Base-by-base conservation (phyloP, 1,140 invertebrate genomes). In the Goniozus legneri region DNA sequence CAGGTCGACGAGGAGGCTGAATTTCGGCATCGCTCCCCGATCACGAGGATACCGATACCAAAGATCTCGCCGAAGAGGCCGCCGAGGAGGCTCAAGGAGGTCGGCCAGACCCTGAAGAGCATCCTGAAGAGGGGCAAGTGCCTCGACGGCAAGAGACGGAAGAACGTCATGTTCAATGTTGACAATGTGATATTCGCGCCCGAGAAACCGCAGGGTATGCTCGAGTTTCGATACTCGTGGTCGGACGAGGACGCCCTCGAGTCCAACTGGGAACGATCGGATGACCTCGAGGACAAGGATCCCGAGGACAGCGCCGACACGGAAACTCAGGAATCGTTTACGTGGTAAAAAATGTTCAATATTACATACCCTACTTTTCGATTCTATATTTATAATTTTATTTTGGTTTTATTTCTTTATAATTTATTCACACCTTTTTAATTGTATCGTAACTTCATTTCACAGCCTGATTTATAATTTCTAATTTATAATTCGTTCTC, bases 121-220 rank as follows among this genome's bases (percentile, higher is more conserved):
- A 82, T 80, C 14, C 61, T 79, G 16, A 82, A 80, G 52, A 69
- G 78, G 22, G 68, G 75, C 1, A 67, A 70, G 8, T 34, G 54
- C 54, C 24, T 55, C 62, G 75, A 77, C 13, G 46, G 47, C 6
- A 77, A 74, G 15, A 66, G 66, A 18, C 70, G 66, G 19, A 71
- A 75, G 44, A 69, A 56, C 37, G 75, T 77, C 0, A 53, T 74
- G 0, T 76, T 76, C 38, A 75, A 71, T 16, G 67, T 75, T 3
- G 71, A 76, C 38, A 77, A 77, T 41, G 58, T 75, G 0, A 75
- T 77, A 44, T 74, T 77, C 14, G 72, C 72, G 0, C 73, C 74
- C 0, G 72, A 75, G 36, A 77, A 77, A 19, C 66, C 67, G 0
- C 0, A 65, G 69, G 1, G n/a, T 56, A 20, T 31, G 33, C 24